Base-by-base conservation (phyloP, 2,888 invertebrate species). In the Eupithecia inturbata region DNA sequence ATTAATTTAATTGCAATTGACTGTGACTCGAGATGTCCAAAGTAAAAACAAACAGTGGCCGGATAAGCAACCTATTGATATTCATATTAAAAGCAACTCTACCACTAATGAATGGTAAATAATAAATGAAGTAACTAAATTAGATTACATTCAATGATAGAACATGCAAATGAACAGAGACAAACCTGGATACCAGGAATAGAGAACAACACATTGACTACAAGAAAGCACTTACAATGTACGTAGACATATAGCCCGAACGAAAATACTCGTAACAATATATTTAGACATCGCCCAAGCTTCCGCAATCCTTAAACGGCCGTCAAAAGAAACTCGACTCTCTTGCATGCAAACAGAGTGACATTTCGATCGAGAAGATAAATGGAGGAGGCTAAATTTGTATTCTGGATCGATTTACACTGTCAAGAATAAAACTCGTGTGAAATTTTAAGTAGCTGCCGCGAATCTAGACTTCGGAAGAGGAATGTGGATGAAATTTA, bases 201-300 rank as follows among this genome's bases (percentile, higher is more conserved):
- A 53, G 26, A 22, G 22, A 33, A 49, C 28, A 28, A 45, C 49
- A 49, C n/a, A 67, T 75, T 82, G 80, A 83, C 81, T 80, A 82
- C 76, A 80, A n/a, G 75, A 80, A 80, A 80, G 81, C 81, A 81
- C 79, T 82, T 81, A 82, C 77, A 81, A 79, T 79, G 80, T 84
- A 80, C 80, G 80, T 81, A 79, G 78, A 79, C 76, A 75, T 80
- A 82, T 85, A 80, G 79, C 81, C 75, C 76, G 78, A 80, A 78
- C 84, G 79, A 86, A 87, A 87, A 87, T 84, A 79, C 80, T 76
- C 73, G 75, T 77, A 77, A 83, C 83, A 85, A 84, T 86, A 87
- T 88, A 87, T 89, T 88, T 87, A 88, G 84, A 84, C 82, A 82
- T 78, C 80, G 81, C 79, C 79, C 82, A 82, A 82, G 84, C 87